phyloP scores from a whole-genome alignment of 2,797 vertebrate genomes.

The Hipposideros larvatus region DNA sequence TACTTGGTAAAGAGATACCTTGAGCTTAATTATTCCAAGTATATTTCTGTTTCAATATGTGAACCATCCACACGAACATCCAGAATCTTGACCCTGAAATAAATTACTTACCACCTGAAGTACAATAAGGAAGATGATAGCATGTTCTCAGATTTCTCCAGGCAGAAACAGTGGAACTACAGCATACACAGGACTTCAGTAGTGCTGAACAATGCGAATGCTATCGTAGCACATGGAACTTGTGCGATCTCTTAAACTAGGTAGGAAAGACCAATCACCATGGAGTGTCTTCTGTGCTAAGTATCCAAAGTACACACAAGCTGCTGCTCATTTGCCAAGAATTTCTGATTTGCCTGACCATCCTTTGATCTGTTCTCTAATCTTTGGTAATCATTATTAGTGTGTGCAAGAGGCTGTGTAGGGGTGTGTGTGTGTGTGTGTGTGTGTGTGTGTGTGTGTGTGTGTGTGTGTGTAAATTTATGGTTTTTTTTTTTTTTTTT shows the following conservation, averaged over 20 bases:
- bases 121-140: not conserved
- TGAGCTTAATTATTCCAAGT: not conserved
- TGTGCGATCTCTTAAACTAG: not conserved
- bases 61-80: not conserved
- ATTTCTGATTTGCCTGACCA: not conserved
- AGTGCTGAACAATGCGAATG: not conserved
- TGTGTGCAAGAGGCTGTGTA: not conserved
- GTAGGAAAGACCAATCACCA: not conserved
- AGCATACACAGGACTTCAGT: not conserved
- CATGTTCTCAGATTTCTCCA: not conserved
- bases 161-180: not conserved
- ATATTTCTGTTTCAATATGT: not conserved
- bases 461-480: not conserved
- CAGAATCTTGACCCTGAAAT: not conserved
- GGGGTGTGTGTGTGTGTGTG: not conserved
- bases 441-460: not conserved
- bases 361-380: not conserved
- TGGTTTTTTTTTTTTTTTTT: not conserved
- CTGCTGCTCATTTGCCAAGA: not conserved
- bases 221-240: rapidly evolving
- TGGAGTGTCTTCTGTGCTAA: not conserved
- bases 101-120: not conserved
- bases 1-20: not conserved
- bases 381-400: not conserved
- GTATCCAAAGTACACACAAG: not conserved